phyloP scores from a whole-genome alignment of 2,888 invertebrate genomes.

The Melieria omissa region DNA sequence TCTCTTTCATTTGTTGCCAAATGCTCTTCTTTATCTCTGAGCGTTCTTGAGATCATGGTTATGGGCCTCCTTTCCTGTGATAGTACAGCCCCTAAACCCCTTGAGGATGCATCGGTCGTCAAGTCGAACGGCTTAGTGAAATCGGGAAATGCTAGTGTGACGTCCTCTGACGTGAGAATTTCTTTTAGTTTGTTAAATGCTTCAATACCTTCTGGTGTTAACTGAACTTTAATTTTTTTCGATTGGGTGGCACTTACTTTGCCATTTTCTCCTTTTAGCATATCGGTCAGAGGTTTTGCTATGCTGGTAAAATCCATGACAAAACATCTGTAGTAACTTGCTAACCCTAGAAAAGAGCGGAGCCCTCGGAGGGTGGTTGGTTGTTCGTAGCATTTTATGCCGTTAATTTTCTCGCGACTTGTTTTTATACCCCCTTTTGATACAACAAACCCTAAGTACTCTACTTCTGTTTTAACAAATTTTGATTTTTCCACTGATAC shows the following conservation, averaged over 20 bases:
- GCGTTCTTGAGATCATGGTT: slow-evolving; percentile 3
- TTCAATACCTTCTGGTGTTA: not conserved
- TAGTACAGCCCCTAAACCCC: not conserved
- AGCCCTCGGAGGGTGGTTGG: slow-evolving; percentile 5
- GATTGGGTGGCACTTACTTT: slow-evolving; percentile 12
- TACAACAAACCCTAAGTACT: slow-evolving; percentile 8
- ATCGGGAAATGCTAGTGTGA: slow-evolving; percentile 4
- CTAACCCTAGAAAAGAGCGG: not conserved
- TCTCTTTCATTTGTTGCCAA: slow-evolving; percentile 6
- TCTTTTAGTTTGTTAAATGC: not conserved
- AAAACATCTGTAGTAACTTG: no score
- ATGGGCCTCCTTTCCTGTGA: slow-evolving; percentile 7
- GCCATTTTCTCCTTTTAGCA: slow-evolving; percentile 9
- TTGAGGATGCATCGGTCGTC: slow-evolving; percentile 7
- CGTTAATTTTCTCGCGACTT: slow-evolving; percentile 4
- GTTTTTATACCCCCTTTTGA: slow-evolving; percentile 4
- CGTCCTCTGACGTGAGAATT: not conserved
- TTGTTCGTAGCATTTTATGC: slow-evolving; percentile 6
- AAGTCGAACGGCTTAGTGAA: slow-evolving; percentile 7
- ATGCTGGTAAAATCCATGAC: not conserved
- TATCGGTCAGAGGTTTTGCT: slow-evolving; percentile 3
- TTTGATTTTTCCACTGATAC: no score
- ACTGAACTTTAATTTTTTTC: slow-evolving; percentile 4
- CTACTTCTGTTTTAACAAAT: no score
- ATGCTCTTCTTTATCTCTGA: not conserved